Evolutionary conservation across 1,140 invertebrate species (phyloP).

Genomic region (Drosophila littoralis): DNA sequence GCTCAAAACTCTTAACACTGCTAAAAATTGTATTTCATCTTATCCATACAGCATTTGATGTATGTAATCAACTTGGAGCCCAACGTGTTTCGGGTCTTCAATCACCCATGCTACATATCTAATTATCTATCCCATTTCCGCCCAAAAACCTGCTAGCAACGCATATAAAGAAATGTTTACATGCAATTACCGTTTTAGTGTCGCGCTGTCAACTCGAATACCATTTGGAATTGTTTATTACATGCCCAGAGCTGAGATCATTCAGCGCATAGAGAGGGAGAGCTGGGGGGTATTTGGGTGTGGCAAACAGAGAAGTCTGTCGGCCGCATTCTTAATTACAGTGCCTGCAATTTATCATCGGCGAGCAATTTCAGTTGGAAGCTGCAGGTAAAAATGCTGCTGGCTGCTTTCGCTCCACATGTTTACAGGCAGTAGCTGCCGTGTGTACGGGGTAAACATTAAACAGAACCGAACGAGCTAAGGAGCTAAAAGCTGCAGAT

Average conservation of each 20-base stretch:
- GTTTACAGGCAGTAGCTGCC: constrained; percentile 46
- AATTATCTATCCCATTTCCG: constrained; percentile 23
- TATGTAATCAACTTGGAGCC: too few relatives aligned
- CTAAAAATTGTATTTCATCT: too few relatives aligned
- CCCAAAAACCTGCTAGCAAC: constrained; percentile 1
- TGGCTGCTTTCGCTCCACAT: constrained; percentile 49
- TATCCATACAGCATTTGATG: too few relatives aligned
- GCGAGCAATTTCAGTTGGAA: constrained; percentile 49
- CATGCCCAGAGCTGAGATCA: constrained; percentile 24
- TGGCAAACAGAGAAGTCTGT: background rate
- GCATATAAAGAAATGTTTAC: constrained; percentile 69
- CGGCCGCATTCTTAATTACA: constrained; percentile 71
- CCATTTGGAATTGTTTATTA: constrained; percentile 74
- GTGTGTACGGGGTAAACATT: constrained; percentile 13
- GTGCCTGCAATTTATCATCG: constrained; percentile 72
- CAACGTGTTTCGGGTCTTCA: background rate
- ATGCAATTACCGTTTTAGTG: constrained; percentile 78
- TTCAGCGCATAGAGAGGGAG: background rate
- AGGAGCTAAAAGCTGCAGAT: constrained; percentile 13
- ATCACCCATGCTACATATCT: constrained; percentile 16
- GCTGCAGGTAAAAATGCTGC: constrained; percentile 56
- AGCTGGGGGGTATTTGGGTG: background rate
- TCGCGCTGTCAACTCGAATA: constrained; percentile 70
- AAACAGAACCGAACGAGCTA: constrained; percentile 20
- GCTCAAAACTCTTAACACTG: too few relatives aligned